Conservation (phyloP, 2,113 vertebrate genomes). For the Platichthys stellatus region DNA sequence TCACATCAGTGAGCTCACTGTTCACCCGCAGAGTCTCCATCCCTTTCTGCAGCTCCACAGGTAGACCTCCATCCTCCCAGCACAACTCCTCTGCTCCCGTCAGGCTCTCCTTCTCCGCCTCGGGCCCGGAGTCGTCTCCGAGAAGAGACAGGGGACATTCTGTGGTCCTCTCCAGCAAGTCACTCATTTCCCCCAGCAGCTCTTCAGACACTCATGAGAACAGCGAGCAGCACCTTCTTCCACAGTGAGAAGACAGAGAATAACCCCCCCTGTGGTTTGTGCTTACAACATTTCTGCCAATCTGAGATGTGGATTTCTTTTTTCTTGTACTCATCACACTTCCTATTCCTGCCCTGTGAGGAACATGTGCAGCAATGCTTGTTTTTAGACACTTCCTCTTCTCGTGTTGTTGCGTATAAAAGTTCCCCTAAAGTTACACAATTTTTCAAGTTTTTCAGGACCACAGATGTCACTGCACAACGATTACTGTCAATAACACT, state of each 20-base stretch:
- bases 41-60: constrained; percentile 89
- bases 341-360: constrained; percentile 74
- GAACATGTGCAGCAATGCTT: constrained; percentile 30
- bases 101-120: constrained; percentile 78
- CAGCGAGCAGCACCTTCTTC: constrained; percentile 13
- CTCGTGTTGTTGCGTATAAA: background rate
- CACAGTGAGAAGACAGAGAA: background rate
- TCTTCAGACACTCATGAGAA: background rate
- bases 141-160: constrained; percentile 74
- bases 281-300: constrained; percentile 3
- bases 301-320: constrained; percentile 56
- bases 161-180: constrained; percentile 86
- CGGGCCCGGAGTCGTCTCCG: constrained; percentile 71
- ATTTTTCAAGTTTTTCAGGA: background rate
- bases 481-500: background rate
- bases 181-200: constrained; percentile 81
- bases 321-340: constrained; percentile 66
- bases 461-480: background rate
- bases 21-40: constrained; percentile 91
- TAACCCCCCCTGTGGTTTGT: constrained; percentile 40
- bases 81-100: constrained; percentile 82
- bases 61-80: constrained; percentile 89
- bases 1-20: constrained; percentile 91
- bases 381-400: constrained; percentile 69
- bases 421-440: constrained; percentile 13